A percentile compares a stretch with the other conserved stretches of the same genome.
phyloP scores from a whole-genome alignment of 2,113 vertebrate genomes.

The Australoheros scitulus region DNA sequence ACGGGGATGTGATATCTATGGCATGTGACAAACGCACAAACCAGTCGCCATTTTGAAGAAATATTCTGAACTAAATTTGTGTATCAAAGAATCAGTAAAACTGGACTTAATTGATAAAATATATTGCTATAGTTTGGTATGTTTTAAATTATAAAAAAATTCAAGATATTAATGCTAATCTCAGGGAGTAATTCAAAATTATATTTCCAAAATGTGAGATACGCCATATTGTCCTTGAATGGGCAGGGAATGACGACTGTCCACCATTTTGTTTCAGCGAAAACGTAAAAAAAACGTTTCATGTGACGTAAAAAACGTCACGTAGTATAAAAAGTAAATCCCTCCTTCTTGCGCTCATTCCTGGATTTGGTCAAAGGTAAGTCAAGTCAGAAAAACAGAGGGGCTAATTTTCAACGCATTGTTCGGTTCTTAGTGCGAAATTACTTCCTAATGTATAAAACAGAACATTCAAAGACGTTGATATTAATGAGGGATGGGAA shows the following conservation, averaged over 20 bases:
- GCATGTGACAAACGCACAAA: neutral
- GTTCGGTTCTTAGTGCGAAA: slow-evolving; percentile 29
- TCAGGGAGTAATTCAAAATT: neutral
- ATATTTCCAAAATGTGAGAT: neutral
- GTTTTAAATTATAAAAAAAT: rapidly evolving
- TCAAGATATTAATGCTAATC: rapidly evolving
- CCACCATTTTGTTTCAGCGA: slow-evolving; percentile 63
- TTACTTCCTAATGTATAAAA: slow-evolving; percentile 8
- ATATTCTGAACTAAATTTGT: neutral
- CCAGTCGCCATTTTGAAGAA: slow-evolving; percentile 69
- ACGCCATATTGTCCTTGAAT: slow-evolving; percentile 70
- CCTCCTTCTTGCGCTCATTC: slow-evolving; percentile 72
- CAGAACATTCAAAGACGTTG: neutral
- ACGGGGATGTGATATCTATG: neutral
- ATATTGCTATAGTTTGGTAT: rapidly evolving
- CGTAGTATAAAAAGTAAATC: slow-evolving; percentile 69
- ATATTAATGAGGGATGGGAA: neutral
- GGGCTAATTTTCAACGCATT: slow-evolving; percentile 10
- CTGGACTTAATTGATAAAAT: rapidly evolving
- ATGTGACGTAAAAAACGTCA: slow-evolving; percentile 79
- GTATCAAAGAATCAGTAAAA: neutral
- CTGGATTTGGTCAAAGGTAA: slow-evolving; percentile 85
- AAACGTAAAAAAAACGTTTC: neutral
- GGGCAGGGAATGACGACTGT: slow-evolving; percentile 19
- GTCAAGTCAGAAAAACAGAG: slow-evolving; percentile 51